These are phyloP conservation scores for Netelia inedita DNA, from an alignment of 2,888 invertebrate genomes.

Conservation along the genomic window DNA sequence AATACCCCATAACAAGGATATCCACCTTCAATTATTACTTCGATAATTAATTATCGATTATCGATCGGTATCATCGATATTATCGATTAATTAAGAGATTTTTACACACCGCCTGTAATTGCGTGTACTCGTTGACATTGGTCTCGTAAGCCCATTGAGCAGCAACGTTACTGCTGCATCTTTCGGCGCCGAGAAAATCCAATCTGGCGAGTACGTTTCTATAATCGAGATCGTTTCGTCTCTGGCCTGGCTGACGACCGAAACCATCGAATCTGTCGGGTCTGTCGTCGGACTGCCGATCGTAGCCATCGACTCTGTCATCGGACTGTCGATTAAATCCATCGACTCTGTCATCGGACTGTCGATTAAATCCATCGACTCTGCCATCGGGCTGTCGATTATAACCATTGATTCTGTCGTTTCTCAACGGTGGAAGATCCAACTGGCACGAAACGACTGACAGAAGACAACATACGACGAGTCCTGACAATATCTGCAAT, in stretches of 20 bases:
- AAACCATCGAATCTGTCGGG: constrained; percentile 56
- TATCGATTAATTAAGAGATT: neutral
- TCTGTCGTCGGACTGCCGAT: constrained; percentile 52
- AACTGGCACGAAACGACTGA: constrained; percentile 77
- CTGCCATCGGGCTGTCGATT: constrained; percentile 67
- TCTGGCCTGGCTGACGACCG: constrained; percentile 62
- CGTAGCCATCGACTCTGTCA: constrained; percentile 72
- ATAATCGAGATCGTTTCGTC: constrained; percentile 74
- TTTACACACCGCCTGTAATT: constrained; percentile 92
- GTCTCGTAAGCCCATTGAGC: constrained; percentile 97
- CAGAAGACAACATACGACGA: constrained; percentile 70
- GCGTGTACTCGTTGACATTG: constrained; percentile 93
- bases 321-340: constrained; percentile 9
- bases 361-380: constrained; percentile 64
- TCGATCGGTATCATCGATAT: neutral
- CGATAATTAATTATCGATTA: neutral
- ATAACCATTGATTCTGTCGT: constrained; percentile 72
- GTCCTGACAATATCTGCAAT: constrained; percentile 72
- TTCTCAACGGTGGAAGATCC: constrained; percentile 79
- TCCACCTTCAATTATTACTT: neutral
- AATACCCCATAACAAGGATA: too few relatives aligned
- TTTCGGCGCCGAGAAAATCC: constrained; percentile 91
- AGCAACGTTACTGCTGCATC: constrained; percentile 94
- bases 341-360: constrained; percentile 36
- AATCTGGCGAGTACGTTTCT: constrained; percentile 87